Percentiles rank a stretch among this genome's conserved stretches.
These are phyloP conservation scores for Meteorus cinctellus DNA, from an alignment of 2,888 invertebrate species.

Conservation along the genomic window DNA sequence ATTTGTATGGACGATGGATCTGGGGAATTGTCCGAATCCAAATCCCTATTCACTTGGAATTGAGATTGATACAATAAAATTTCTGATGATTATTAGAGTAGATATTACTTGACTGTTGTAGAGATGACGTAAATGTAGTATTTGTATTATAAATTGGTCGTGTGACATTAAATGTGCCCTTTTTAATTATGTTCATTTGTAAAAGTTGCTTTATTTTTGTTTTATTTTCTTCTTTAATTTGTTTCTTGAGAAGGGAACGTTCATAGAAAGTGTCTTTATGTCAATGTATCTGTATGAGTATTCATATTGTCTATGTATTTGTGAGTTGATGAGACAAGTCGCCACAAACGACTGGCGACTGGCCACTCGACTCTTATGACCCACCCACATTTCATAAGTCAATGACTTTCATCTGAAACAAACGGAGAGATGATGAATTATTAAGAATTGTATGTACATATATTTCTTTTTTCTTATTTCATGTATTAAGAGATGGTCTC, in stretches of 20 bases:
- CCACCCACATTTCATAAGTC: slow-evolving; percentile 61
- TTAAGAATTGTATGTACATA: slow-evolving; percentile 29
- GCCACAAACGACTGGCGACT: slow-evolving; percentile 55
- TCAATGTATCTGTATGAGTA: background rate
- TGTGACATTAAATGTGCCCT: background rate
- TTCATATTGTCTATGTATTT: slow-evolving; percentile 11
- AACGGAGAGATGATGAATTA: slow-evolving; percentile 48
- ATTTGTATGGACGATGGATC: background rate
- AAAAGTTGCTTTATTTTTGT: background rate
- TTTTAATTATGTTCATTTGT: slow-evolving; percentile 5
- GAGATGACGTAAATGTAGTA: background rate
- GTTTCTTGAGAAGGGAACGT: background rate
- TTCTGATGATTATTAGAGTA: background rate
- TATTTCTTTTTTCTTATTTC: background rate
- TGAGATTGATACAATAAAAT: slow-evolving; percentile 19
- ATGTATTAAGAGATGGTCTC: background rate
- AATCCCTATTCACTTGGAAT: background rate
- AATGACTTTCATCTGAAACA: slow-evolving; percentile 12
- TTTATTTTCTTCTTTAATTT: slow-evolving; percentile 15
- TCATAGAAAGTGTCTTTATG: no score
- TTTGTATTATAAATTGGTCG: no score
- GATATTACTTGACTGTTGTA: background rate
- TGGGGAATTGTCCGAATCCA: background rate
- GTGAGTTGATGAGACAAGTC: slow-evolving; percentile 20
- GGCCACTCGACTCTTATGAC: slow-evolving; percentile 64